Evolutionary conservation across 2,888 invertebrate species (phyloP), one percentile per base, ranked within the genome.

Genomic region (Augiades crinisus): DNA sequence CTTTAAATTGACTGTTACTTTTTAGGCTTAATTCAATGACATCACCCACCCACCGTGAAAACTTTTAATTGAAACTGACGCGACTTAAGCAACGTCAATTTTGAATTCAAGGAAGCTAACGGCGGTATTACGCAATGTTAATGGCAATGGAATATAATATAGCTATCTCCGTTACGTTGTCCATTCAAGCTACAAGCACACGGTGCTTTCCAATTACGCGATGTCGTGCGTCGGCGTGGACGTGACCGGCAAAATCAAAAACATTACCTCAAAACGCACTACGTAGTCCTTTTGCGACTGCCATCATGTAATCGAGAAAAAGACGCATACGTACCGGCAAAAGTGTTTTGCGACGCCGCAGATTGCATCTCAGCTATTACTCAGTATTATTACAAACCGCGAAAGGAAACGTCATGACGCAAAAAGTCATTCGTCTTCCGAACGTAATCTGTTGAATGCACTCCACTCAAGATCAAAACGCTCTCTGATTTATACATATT

Each of bases 291-390:
- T 55, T 61, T 63, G 54, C 57, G 55, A 58, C 56, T 52, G 54
- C 56, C 49, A 45, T 56, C 54, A 38, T 24, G 52, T 53, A 56
- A 60, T 57, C 56, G 57, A 56, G 51, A 57, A 54, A 56, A 53
- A 58, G 59, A 51, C 41, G 16, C 52, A 38, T 38, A 49, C 41
- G 57, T 58, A 63, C 46, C 54, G 64, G 65, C 63, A 67, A 68
- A 71, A 68, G 68, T 68, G 63, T 66, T 68, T 68, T 63, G 62
- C 58, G 54, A 60, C 60, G 57, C 53, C 53, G 56, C 59, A 63
- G 61, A 68, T 68, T 66, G 59, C 62, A 54, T 65, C 59, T 58
- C 37, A 44, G 44, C 56, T 59, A 61, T 62, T 60, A 62, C 58
- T 59, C 54, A 45, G 52, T 59, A 62, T 61, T 60, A 62, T 62